Percentiles rank a stretch among this genome's conserved stretches.
phyloP scores from a whole-genome alignment of 1,140 invertebrate species.

The Tetragonula clypearis region DNA sequence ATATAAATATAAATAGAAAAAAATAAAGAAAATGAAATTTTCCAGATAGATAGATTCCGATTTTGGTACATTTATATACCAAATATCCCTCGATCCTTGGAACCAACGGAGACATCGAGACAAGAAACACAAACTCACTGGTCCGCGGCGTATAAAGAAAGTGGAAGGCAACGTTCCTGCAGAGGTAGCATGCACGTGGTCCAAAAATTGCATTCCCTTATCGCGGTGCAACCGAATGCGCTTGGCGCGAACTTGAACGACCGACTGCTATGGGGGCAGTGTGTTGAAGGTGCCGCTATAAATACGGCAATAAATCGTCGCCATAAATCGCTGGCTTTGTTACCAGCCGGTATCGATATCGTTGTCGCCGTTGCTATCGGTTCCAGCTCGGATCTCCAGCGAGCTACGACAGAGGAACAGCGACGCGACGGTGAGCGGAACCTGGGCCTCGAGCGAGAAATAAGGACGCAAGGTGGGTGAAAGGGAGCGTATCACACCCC shows the following conservation, averaged over 20 bases:
- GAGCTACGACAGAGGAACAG: conserved; percentile 34
- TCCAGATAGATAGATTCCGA: no score
- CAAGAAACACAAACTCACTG: neutral
- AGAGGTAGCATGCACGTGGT: neutral
- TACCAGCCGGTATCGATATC: conserved; percentile 65
- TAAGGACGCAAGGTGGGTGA: conserved; percentile 40
- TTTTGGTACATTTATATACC: neutral
- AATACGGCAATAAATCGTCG: conserved; percentile 66
- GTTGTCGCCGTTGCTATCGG: conserved; percentile 58
- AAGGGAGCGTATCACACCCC: conserved; percentile 53
- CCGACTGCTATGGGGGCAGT: neutral
- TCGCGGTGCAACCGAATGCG: conserved; percentile 46
- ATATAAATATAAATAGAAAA: no score
- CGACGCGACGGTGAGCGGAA: neutral
- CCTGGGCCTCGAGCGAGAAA: neutral
- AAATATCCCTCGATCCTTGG: neutral
- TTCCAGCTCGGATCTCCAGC: conserved; percentile 55
- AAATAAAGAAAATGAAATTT: no score
- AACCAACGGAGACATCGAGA: neutral
- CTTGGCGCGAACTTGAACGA: conserved; percentile 36
- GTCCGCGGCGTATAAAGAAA: neutral
- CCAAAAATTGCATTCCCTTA: conserved; percentile 43
- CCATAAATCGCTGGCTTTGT: conserved; percentile 68
- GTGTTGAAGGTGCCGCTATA: conserved; percentile 44
- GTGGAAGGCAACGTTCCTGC: neutral